phyloP scores from a whole-genome alignment of 2,888 invertebrate genomes.

The Vesta saturnalis region DNA sequence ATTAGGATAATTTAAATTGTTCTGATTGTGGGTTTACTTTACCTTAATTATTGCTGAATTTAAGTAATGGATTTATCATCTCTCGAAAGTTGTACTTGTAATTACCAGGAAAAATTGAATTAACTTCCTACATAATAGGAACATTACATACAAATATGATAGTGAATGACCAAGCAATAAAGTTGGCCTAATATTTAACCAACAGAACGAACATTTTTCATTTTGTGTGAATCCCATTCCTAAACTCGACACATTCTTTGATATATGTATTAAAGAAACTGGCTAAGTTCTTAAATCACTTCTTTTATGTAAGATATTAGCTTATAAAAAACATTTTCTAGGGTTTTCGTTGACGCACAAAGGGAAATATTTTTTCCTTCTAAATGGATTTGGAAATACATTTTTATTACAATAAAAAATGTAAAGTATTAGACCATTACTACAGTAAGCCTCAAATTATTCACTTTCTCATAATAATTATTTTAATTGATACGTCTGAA shows the following conservation, averaged over 20 bases:
- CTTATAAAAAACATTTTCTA: background rate
- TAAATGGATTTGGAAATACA: background rate
- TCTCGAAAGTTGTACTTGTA: too few species aligned
- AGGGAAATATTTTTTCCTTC: background rate
- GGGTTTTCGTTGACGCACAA: background rate
- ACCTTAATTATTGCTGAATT: too few species aligned
- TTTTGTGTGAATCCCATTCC: background rate
- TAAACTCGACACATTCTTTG: slow-evolving; percentile 8
- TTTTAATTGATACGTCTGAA: too few species aligned
- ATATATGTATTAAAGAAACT: slow-evolving; percentile 15
- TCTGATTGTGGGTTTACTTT: too few species aligned
- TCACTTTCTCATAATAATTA: too few species aligned
- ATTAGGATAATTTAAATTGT: too few species aligned
- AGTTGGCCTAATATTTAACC: background rate
- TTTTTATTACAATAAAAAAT: background rate
- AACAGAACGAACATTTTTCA: slow-evolving; percentile 4
- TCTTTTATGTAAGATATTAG: slow-evolving; percentile 3
- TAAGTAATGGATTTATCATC: too few species aligned
- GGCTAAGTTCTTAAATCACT: slow-evolving; percentile 11
- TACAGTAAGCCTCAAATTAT: too few species aligned
- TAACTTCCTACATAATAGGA: too few species aligned
- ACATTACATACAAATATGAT: too few species aligned
- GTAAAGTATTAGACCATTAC: too few species aligned
- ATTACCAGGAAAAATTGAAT: too few species aligned
- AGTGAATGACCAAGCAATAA: background rate